Evolutionary conservation across 1,140 invertebrate species (phyloP).

Genomic region (Diuraphis noxia): DNA sequence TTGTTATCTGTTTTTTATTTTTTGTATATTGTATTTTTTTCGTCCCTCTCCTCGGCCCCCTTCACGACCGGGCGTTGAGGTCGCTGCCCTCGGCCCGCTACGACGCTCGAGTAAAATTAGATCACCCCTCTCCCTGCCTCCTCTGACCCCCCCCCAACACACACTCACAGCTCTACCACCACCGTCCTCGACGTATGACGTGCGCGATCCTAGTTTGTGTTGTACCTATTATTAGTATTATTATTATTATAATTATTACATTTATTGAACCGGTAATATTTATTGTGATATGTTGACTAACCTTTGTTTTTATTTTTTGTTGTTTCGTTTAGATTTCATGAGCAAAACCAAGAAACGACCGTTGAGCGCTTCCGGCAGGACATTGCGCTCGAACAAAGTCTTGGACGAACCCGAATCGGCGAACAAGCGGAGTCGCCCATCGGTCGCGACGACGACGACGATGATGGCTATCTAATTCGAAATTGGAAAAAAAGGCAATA

Average conservation of each 20-base stretch:
- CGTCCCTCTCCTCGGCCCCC: background rate
- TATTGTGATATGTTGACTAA: background rate
- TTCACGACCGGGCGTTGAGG: background rate
- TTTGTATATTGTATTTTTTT: background rate
- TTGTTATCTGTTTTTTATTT: slow-evolving; percentile 1
- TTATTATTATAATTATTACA: no score
- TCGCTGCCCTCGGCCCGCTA: slow-evolving; percentile 23
- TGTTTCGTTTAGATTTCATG: slow-evolving; percentile 31
- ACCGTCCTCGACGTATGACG: background rate
- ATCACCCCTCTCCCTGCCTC: slow-evolving; percentile 27
- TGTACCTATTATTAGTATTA: background rate
- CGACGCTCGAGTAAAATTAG: slow-evolving; percentile 25
- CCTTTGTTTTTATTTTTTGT: background rate
- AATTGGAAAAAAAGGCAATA: background rate
- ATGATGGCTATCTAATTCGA: slow-evolving; percentile 33
- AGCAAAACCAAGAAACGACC: slow-evolving; percentile 45
- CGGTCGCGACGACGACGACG: background rate
- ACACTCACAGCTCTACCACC: background rate
- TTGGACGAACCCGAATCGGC: background rate
- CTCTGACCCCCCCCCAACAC: no score
- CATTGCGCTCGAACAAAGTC: background rate
- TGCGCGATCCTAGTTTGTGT: background rate
- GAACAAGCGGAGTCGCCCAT: slow-evolving; percentile 20
- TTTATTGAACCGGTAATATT: background rate
- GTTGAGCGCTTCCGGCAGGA: background rate